Conservation (phyloP, 2,888 invertebrate species). For the Melikaiella ostensackeni region DNA sequence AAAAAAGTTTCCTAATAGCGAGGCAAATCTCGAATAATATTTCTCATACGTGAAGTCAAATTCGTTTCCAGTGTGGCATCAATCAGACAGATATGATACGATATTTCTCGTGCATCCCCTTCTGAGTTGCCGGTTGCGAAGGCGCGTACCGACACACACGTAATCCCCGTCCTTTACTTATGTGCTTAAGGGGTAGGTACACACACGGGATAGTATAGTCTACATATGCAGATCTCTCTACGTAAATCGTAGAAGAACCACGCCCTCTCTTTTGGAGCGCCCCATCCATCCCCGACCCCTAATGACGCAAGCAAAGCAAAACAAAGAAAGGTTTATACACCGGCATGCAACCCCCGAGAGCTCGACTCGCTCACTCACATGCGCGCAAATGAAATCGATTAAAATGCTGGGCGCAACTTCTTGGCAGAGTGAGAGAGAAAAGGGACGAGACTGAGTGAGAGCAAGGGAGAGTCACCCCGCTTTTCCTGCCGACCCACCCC, state of each 20-base stretch:
- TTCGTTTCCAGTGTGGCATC: constrained; percentile 25
- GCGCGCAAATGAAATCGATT: constrained; percentile 85
- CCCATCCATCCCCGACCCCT: constrained; percentile 70
- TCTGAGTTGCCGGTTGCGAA: constrained; percentile 33
- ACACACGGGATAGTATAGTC: constrained; percentile 35
- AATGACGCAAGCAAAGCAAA: constrained; percentile 80
- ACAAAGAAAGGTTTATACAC: constrained; percentile 79
- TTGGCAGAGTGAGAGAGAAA: constrained; percentile 79
- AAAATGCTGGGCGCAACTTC: constrained; percentile 83
- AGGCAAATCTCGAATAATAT: constrained; percentile 27
- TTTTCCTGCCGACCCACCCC: constrained; percentile 49
- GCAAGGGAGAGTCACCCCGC: constrained; percentile 76
- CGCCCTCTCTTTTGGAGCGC: constrained; percentile 69
- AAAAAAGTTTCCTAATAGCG: constrained; percentile 11
- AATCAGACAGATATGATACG: constrained; percentile 39
- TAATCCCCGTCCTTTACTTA: constrained; percentile 53
- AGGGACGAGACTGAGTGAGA: constrained; percentile 44
- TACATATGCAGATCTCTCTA: constrained; percentile 46
- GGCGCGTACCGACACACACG: constrained; percentile 33
- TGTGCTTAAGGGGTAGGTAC: constrained; percentile 37
- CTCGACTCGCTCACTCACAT: constrained; percentile 79
- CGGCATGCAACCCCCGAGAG: constrained; percentile 71
- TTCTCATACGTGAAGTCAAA: constrained; percentile 31
- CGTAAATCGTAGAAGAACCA: constrained; percentile 71
- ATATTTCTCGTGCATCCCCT: constrained; percentile 35